Percentiles rank a stretch among this genome's conserved stretches.
Evolutionary conservation across 2,888 invertebrate species (phyloP).

Genomic region (Limulus polyphemus): DNA sequence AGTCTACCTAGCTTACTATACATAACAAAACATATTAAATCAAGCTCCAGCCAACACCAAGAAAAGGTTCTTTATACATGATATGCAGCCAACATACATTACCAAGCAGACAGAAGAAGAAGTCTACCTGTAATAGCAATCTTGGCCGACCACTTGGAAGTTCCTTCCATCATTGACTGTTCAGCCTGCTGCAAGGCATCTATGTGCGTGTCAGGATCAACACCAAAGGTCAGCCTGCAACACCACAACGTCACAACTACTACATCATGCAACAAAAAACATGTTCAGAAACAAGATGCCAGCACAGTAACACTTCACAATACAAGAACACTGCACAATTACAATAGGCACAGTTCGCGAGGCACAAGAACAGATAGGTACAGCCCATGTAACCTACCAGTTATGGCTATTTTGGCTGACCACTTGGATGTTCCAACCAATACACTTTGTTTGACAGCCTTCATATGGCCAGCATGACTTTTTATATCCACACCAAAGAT

Average conservation of each 20-base stretch:
- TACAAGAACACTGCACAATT: slow-evolving; percentile 15
- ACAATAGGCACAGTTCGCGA: slow-evolving; percentile 14
- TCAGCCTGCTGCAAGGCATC: slow-evolving; percentile 95
- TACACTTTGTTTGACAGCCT: slow-evolving; percentile 94
- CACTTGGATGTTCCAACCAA: slow-evolving; percentile 99
- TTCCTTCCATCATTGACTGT: slow-evolving; percentile 95
- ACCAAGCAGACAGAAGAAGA: no score
- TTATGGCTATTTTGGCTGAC: slow-evolving; percentile 99
- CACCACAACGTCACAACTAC: slow-evolving; percentile 14
- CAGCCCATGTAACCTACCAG: slow-evolving; percentile 61
- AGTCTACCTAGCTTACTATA: no score
- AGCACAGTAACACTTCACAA: slow-evolving; percentile 1
- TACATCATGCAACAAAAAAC: no score
- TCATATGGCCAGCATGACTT: slow-evolving; percentile 90
- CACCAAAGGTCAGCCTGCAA: slow-evolving; percentile 88
- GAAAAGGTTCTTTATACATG: no score
- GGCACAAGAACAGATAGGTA: background rate
- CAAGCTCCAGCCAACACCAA: no score
- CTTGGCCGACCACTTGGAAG: slow-evolving; percentile 99
- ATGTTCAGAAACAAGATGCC: no score
- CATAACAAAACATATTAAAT: no score
- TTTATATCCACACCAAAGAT: slow-evolving; percentile 92
- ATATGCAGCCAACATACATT: no score
- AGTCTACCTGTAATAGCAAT: slow-evolving; percentile 92
- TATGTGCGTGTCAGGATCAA: slow-evolving; percentile 94